Conservation (phyloP, 2,888 invertebrate species). For the Rhagium mordax region DNA sequence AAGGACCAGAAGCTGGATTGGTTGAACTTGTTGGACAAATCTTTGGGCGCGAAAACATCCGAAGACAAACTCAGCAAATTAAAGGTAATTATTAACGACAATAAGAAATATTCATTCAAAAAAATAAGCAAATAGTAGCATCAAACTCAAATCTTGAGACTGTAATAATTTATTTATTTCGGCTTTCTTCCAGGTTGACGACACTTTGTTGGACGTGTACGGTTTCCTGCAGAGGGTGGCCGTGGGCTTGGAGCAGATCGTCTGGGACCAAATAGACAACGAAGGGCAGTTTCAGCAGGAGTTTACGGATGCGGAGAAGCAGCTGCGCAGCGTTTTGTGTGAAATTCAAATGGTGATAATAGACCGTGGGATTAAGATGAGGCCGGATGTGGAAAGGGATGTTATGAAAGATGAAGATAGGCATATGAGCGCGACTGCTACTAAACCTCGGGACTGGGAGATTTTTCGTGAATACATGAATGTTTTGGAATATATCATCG, state of each 20-base stretch:
- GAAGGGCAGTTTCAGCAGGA: constrained; percentile 68
- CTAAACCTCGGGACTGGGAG: constrained; percentile 75
- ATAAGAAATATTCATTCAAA: too few species aligned
- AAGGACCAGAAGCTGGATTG: constrained; percentile 70
- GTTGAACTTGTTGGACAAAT: constrained; percentile 70
- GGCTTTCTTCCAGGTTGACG: constrained; percentile 72
- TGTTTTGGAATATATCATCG: constrained; percentile 73
- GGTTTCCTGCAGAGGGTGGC: constrained; percentile 81
- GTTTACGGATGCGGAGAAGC: constrained; percentile 75
- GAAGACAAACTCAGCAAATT: constrained; percentile 68
- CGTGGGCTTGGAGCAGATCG: constrained; percentile 79
- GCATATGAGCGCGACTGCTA: constrained; percentile 63
- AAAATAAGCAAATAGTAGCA: too few species aligned
- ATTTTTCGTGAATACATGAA: constrained; percentile 78
- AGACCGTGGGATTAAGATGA: constrained; percentile 71
- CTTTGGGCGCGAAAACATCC: constrained; percentile 68
- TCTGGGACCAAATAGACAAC: constrained; percentile 73
- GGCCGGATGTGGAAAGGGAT: constrained; percentile 70
- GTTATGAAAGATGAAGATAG: constrained; percentile 57
- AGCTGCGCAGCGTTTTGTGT: constrained; percentile 78
- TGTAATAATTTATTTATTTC: too few species aligned
- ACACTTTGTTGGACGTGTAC: constrained; percentile 75
- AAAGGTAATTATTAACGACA: constrained; percentile 68
- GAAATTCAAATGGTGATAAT: constrained; percentile 77
- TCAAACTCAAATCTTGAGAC: too few species aligned